Evolutionary conservation across 2,888 invertebrate species (phyloP).

Genomic region (Diogma glabrata): DNA sequence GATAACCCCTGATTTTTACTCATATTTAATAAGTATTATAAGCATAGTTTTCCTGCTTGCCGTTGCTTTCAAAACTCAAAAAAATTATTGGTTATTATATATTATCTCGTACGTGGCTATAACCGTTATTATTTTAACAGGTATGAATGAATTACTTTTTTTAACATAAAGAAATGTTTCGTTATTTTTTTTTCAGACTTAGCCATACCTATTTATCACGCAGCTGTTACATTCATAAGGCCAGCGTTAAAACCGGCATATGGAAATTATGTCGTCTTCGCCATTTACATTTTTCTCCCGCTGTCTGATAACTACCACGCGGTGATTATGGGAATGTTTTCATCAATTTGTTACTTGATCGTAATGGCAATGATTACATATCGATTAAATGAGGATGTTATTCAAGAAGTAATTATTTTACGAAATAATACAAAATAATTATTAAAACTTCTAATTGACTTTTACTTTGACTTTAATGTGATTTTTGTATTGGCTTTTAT

Average conservation of each 20-base stretch:
- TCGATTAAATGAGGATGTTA: conserved; percentile 29
- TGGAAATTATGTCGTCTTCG: conserved; percentile 58
- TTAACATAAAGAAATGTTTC: conserved; percentile 1
- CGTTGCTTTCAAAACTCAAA: conserved; percentile 32
- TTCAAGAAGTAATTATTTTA: conserved; percentile 33
- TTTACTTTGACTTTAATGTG: too few species aligned
- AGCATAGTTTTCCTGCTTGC: conserved; percentile 32
- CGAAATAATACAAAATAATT: not conserved
- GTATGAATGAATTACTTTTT: conserved; percentile 27
- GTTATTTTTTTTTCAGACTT: conserved; percentile 41
- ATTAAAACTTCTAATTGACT: too few species aligned
- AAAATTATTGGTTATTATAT: conserved; percentile 33
- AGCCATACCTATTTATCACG: conserved; percentile 52
- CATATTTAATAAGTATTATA: conserved; percentile 28
- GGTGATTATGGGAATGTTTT: conserved; percentile 53
- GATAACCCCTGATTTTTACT: conserved; percentile 31
- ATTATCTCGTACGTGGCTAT: conserved; percentile 37
- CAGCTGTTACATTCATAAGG: conserved; percentile 37
- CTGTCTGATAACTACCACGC: conserved; percentile 61
- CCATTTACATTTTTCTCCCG: conserved; percentile 75
- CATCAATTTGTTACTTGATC: conserved; percentile 54
- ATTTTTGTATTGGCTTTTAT: too few species aligned
- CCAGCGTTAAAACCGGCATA: conserved; percentile 52
- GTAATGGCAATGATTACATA: conserved; percentile 46
- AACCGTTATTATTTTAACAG: conserved; percentile 42